Base-by-base conservation (phyloP, 2,888 invertebrate species). In the Drosophila histrio region DNA sequence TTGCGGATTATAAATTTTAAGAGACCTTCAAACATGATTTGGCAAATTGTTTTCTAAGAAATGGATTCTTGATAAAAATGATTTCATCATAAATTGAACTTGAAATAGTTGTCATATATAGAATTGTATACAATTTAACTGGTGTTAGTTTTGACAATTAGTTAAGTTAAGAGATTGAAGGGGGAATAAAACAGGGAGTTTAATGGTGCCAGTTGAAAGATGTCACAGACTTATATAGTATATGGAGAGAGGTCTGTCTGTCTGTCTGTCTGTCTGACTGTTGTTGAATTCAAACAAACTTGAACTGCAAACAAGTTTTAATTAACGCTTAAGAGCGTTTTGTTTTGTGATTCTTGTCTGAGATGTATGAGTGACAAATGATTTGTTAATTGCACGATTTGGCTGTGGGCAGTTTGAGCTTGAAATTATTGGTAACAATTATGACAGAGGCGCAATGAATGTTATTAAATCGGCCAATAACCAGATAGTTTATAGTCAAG, bases 341-440 rank as follows among this genome's bases (percentile, higher is more conserved):
- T n/a, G n/a, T n/a, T n/a, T 17, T 34, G 46, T 17, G 28, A 24
- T 56, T 44, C 28, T 41, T 21, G 28, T n/a, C 30, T 5, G 26
- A 72, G 71, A 65, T 52, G 59, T 56, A 71, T 59, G 54, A 65
- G 47, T 59, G 68, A 76, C 63, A 65, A 49, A 36, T 59, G 58
- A 58, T 24, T 52, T 70, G 24, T 41, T 17, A 30, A 39, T 9
- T 39, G 13, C 7, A 8, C 9, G 26, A 58, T 22, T 43, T 32
- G 15, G n/a, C 28, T 61, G 87, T 73, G 64, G 74, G 84, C 65
- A 53, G 78, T 50, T 50, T 61, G 63, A 61, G 64, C 59, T 62
- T 61, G 56, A 65, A 76, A 67, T 61, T 60, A 83, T 87, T 83
- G 81, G 74, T 69, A 65, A 68, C 69, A 69, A 66, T 70, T 83